A percentile compares a stretch with the other conserved stretches of the same genome.
phyloP scores from a whole-genome alignment of 2,113 vertebrate genomes.

The Plecotus auritus region DNA sequence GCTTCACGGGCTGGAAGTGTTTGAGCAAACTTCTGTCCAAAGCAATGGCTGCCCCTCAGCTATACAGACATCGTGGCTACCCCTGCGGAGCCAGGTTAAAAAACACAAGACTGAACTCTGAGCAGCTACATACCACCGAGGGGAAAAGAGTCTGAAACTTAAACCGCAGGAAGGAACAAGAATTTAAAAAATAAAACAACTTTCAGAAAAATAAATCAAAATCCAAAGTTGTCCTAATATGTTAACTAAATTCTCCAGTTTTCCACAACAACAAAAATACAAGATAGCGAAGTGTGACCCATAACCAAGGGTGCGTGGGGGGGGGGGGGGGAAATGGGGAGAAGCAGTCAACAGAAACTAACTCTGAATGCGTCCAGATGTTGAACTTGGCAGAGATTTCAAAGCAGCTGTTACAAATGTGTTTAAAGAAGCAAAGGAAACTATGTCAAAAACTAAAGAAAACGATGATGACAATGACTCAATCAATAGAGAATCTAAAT shows the following conservation, averaged over 20 bases:
- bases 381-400: constrained; percentile 5
- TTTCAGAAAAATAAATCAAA: neutral
- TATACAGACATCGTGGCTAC: neutral
- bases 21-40: neutral
- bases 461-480: constrained; percentile 18
- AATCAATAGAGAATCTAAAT: neutral
- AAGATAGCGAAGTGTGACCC: neutral
- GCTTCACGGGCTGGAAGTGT: neutral
- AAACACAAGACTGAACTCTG: neutral
- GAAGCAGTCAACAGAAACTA: neutral
- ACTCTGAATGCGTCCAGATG: neutral
- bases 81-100: neutral
- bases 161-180: neutral
- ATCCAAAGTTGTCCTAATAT: neutral
- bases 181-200: neutral
- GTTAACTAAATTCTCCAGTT: neutral
- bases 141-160: neutral
- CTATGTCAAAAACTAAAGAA: constrained; percentile 21
- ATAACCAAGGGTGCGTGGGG: neutral
- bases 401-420: neutral
- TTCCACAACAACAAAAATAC: neutral
- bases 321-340: neutral
- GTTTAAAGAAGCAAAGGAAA: constrained; percentile 10
- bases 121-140: neutral
- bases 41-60: neutral